These are phyloP conservation scores for Eupeodes luniger DNA, from an alignment of 2,888 invertebrate genomes.

Conservation along the genomic window DNA sequence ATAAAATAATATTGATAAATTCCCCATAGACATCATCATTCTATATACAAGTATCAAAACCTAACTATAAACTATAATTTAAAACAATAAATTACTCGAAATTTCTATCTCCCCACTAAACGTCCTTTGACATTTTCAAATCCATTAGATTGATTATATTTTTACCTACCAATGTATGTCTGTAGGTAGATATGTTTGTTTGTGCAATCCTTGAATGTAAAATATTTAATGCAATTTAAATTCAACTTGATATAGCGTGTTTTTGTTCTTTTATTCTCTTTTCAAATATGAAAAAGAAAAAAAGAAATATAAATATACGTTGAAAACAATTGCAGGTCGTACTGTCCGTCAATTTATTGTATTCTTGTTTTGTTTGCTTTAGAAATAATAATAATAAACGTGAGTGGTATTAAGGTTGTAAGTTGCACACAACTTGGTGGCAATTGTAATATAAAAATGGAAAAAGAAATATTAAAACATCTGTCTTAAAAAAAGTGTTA, in stretches of 20 bases:
- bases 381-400: conserved; percentile 14
- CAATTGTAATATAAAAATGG: background rate
- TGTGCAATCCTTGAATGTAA: conserved; percentile 22
- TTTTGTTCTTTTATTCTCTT: conserved; percentile 14
- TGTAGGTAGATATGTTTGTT: too few relatives aligned
- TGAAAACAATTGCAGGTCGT: conserved; percentile 35
- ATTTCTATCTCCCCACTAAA: background rate
- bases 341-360: conserved; percentile 34
- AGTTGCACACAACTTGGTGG: background rate
- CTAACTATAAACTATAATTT: background rate
- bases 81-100: background rate
- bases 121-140: conserved; percentile 33
- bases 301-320: background rate
- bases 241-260: conserved; percentile 27
- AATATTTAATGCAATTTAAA: conserved; percentile 42
- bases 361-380: conserved; percentile 10
- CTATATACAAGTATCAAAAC: too few relatives aligned
- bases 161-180: background rate
- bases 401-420: conserved; percentile 7
- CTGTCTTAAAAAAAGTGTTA: conserved; percentile 13
- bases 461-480: conserved; percentile 8
- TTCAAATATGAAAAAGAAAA: background rate
- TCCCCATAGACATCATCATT: too few relatives aligned
- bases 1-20: too few relatives aligned
- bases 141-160: conserved; percentile 37